These are phyloP conservation scores for Microtus richardsoni DNA, from an alignment of 2,113 vertebrate species.

Conservation along the genomic window DNA sequence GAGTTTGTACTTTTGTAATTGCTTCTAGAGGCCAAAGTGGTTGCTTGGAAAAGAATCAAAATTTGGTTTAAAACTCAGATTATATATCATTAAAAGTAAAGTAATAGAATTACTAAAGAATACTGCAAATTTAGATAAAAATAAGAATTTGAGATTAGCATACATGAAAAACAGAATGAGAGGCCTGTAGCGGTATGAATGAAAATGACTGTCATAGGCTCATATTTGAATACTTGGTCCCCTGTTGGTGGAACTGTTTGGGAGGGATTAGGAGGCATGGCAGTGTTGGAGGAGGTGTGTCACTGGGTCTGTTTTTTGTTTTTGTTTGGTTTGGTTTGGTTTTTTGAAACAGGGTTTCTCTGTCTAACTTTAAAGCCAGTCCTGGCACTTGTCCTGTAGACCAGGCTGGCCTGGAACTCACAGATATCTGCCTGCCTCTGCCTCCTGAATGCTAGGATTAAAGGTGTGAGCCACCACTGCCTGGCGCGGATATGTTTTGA, in stretches of 20 bases:
- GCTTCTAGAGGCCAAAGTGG: neutral
- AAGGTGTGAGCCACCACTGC: no score
- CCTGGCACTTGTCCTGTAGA: no score
- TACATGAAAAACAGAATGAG: neutral
- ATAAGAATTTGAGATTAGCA: neutral
- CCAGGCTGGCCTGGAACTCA: no score
- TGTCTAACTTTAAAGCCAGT: no score
- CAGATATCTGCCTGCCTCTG: no score
- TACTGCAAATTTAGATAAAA: neutral
- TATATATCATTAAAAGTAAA: neutral
- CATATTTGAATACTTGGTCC: neutral
- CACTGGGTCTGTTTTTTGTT: no score
- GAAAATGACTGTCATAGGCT: neutral
- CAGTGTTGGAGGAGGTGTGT: neutral
- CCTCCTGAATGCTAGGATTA: no score
- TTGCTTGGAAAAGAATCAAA: neutral
- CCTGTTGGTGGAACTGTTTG: neutral
- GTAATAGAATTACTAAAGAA: neutral
- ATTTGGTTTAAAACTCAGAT: constrained; percentile 15
- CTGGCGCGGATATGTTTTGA: neutral
- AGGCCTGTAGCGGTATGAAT: neutral
- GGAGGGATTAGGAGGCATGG: neutral
- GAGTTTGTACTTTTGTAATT: neutral
- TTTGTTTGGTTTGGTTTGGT: no score
- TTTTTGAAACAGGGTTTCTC: no score